A percentile compares a stretch with the other conserved stretches of the same genome.
Evolutionary conservation across 2,113 vertebrate genomes (phyloP).

Genomic region (Cepphus grylle): DNA sequence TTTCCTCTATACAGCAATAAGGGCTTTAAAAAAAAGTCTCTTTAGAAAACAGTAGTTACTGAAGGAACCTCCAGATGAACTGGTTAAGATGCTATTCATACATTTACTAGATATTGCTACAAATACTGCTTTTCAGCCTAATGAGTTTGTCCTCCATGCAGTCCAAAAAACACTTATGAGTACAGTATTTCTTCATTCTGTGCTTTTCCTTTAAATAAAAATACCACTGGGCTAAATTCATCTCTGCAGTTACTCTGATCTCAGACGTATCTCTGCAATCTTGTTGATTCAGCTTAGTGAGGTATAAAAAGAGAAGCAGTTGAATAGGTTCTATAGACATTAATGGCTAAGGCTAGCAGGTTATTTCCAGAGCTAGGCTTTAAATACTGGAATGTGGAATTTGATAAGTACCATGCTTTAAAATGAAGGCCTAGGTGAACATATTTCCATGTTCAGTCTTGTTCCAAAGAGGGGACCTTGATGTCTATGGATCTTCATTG

Average conservation of each 20-base stretch:
- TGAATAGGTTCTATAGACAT: not conserved
- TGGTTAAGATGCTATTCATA: not conserved
- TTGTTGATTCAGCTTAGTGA: slow-evolving; percentile 11
- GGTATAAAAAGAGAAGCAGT: not conserved
- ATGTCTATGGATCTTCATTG: not conserved
- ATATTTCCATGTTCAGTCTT: not conserved
- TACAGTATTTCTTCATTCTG: not conserved
- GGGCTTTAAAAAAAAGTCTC: not conserved
- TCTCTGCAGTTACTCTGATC: slow-evolving; percentile 6
- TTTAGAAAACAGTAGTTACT: not conserved
- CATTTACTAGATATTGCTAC: not conserved
- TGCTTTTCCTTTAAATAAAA: slow-evolving; percentile 9
- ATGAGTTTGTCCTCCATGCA: not conserved
- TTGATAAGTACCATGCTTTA: not conserved
- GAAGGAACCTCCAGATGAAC: not conserved
- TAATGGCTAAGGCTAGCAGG: not conserved
- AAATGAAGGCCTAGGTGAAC: not conserved
- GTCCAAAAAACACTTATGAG: not conserved
- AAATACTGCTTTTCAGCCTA: not conserved
- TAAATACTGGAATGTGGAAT: not conserved
- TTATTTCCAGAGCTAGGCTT: not conserved
- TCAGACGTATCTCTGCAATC: not conserved
- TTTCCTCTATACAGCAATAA: not conserved
- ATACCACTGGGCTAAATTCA: slow-evolving; percentile 13
- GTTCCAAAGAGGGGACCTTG: not conserved